Conservation (phyloP, 2,888 invertebrate genomes). For the Amphipyra tragopoginis region DNA sequence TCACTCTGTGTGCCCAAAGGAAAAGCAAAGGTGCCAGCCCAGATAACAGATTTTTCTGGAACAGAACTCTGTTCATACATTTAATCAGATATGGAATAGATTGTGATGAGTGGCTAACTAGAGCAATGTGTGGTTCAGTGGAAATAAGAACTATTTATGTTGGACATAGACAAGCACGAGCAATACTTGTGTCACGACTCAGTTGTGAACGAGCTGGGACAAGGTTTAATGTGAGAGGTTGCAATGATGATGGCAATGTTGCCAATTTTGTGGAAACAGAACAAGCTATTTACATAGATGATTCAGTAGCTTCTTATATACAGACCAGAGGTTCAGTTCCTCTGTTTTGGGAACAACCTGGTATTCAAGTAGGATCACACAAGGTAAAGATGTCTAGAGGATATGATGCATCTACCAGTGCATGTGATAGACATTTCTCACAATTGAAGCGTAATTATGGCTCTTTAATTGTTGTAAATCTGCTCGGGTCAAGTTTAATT, state of each 20-base stretch:
- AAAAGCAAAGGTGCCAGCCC: constrained; percentile 94
- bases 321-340: constrained; percentile 99
- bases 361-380: constrained; percentile 99
- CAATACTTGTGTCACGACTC: constrained; percentile 98
- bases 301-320: constrained; percentile 96
- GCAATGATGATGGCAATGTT: constrained; percentile 99
- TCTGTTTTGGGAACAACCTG: constrained; percentile 99
- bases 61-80: constrained; percentile 98
- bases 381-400: constrained; percentile 99
- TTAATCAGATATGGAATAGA: constrained; percentile 97
- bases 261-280: constrained; percentile 99
- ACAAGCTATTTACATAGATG: constrained; percentile 98
- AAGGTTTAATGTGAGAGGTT: constrained; percentile 99
- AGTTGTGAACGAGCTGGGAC: constrained; percentile 99
- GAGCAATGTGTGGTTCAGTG: constrained; percentile 99
- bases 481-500: constrained; percentile 96
- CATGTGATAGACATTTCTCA: constrained; percentile 97
- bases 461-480: constrained; percentile 96
- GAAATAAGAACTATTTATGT: constrained; percentile 99
- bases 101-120: constrained; percentile 97
- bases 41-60: constrained; percentile 99
- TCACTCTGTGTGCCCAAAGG: constrained; percentile 98
- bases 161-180: constrained; percentile 97
- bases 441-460: constrained; percentile 97
- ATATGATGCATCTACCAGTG: constrained; percentile 97